Percentiles rank a stretch among this genome's conserved stretches.
phyloP scores from a whole-genome alignment of 2,797 vertebrate species.

The Echiichthys vipera region DNA sequence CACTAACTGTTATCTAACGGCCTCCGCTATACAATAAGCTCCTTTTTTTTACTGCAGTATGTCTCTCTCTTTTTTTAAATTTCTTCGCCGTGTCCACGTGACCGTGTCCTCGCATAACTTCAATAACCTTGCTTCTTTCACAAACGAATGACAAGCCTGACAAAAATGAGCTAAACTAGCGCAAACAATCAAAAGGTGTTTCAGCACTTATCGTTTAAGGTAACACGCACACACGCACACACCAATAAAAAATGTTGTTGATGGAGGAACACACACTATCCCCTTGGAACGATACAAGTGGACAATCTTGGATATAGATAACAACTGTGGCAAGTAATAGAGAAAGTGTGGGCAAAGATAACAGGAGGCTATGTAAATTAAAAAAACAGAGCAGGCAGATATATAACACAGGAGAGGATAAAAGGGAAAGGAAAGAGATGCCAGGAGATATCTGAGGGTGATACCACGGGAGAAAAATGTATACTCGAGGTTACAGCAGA shows the following conservation, averaged over 20 bases:
- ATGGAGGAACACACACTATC: conserved; percentile 16
- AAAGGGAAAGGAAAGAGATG: conserved; percentile 44
- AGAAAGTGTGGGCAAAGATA: conserved; percentile 59
- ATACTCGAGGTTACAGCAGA: conserved; percentile 22
- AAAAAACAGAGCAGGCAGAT: conserved; percentile 50
- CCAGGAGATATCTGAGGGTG: conserved; percentile 50
- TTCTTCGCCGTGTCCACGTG: too few species aligned
- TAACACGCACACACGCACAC: conserved; percentile 39
- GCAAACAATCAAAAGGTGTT: conserved; percentile 30
- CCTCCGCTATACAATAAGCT: not conserved
- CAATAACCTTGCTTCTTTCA: not conserved
- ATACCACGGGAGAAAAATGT: conserved; percentile 18
- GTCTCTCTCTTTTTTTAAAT: conserved; percentile 1
- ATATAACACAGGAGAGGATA: conserved; percentile 42
- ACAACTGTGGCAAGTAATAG: conserved; percentile 53
- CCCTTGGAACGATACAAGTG: conserved; percentile 37
- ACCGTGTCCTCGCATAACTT: conserved; percentile 11
- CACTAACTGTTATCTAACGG: conserved; percentile 55
- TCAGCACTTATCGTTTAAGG: conserved; percentile 17
- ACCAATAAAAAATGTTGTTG: conserved; percentile 15
- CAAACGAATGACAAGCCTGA: not conserved
- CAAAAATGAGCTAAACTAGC: conserved; percentile 12
- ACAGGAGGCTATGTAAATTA: conserved; percentile 60
- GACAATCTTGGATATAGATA: conserved; percentile 61
- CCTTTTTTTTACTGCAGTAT: not conserved